Evolutionary conservation across 1,140 invertebrate species (phyloP), one percentile per base, ranked within the genome.

Genomic region (Coelopa frigida): DNA sequence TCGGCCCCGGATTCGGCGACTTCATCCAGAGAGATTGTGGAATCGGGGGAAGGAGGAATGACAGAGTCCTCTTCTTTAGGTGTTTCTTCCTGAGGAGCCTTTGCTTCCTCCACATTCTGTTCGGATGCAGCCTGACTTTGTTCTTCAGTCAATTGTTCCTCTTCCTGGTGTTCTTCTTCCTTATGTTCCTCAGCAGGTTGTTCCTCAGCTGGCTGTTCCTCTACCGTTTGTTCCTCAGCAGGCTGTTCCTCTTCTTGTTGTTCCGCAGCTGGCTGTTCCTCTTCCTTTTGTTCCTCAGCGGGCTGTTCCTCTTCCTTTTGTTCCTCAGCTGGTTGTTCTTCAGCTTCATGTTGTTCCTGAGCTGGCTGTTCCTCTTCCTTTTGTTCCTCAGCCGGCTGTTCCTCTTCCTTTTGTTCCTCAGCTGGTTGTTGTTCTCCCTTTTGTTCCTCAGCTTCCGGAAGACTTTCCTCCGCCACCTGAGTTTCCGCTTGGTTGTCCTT

Each of bases 231-330:
- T 5, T 32, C 42, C 12, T 39, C 23, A 23, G 12, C 15, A 3
- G 31, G 27, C 15, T 40, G 17, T 26, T 33, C 32, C 18, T 36
- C 33, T 17, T 54, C 33, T 31, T 48, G 31, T 23, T 15, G 36
- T 40, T 40, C 50, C 12, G 45, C 47, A 11, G 12, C 27, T 23
- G 8, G 5, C 37, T 43, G 18, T 11, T 44, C 36, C 7, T 44
- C 41, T n/a, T 39, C 48, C 12, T 44, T 39, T 18, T n/a, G 27
- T 39, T 49, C 36, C 33, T 38, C 22, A 23, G 15, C 6, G 32
- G 46, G 11, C 29, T 48, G 17, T 20, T 12, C 10, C n/a, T 36
- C 32, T 11, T 44, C 32, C 1, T 20, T 37, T 10, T 48, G 18
- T 31, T 48, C 41, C 6, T 17, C 20, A 8, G n/a, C 7, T 23